Evolutionary conservation across 1,140 invertebrate genomes (phyloP).

Genomic region (Trachelipus rathkii): DNA sequence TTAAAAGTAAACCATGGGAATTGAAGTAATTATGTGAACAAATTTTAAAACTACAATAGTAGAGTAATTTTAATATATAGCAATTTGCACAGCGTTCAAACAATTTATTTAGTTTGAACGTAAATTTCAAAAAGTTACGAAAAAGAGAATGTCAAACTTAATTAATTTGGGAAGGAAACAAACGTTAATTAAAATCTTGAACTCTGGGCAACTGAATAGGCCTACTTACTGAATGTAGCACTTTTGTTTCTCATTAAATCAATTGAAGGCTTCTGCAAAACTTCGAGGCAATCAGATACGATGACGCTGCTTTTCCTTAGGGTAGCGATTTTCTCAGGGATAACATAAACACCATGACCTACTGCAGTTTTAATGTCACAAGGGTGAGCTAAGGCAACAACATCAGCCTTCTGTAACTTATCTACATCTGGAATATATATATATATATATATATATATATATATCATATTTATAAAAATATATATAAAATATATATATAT

Average conservation of each 20-base stretch:
- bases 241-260: constrained; percentile 29
- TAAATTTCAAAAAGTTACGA: no score
- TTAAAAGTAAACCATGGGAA: no score
- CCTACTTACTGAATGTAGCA: constrained; percentile 6
- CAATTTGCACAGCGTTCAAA: no score
- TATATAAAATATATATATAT: constrained; percentile 12
- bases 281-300: constrained; percentile 31
- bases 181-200: no score
- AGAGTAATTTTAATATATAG: no score
- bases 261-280: constrained; percentile 38
- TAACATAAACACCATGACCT: constrained; percentile 41
- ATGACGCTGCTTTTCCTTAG: not conserved
- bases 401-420: constrained; percentile 27
- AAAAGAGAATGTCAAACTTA: no score
- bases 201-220: no score
- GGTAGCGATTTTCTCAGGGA: not conserved
- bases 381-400: constrained; percentile 39
- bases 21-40: no score
- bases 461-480: not conserved
- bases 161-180: no score
- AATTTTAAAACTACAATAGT: no score
- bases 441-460: not conserved
- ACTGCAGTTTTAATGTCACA: constrained; percentile 27
- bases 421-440: constrained; percentile 4
- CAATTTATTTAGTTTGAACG: no score